Base-by-base conservation (phyloP, 2,888 invertebrate species). In the Eupithecia exiguata region DNA sequence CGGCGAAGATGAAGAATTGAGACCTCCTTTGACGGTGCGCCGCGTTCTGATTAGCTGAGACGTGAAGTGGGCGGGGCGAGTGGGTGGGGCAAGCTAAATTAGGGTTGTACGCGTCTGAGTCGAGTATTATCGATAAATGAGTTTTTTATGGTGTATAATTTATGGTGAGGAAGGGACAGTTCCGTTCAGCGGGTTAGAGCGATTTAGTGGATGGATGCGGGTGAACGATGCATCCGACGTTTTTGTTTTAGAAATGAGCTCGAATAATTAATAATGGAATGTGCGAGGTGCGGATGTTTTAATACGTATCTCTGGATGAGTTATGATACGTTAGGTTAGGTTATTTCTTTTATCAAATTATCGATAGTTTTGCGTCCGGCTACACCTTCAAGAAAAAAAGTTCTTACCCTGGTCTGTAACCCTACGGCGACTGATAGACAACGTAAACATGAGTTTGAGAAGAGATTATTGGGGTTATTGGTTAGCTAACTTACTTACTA, bases 131-230 rank as follows among this genome's bases (percentile, higher is more conserved):
- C 93, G 93, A 93, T 92, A 91, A 91, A 88, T 87, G 86, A 83
- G 86, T 88, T 91, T 92, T 87, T 88, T 86, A 84, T 78, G 83
- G 83, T 83, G 82, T 84, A 87, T 92, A 90, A 92, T 93, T 93
- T 92, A 93, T 89, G 87, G 87, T 81, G 84, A 86, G 88, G 86
- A 87, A 91, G 89, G 90, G 91, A 92, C 89, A 89, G 90, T 88
- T 87, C 86, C 88, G 88, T 84, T 87, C 81, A 81, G 84, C 82
- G 86, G 74, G 78, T 74, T 74, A 63, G 77, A 81, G 80, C 84
- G 79, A 83, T 84, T 84, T 84, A 81, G 82, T 82, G 79, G 80
- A 77, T 82, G 84, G 79, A 80, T 81, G 84, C 84, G 84, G 80
- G 83, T 84, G 84, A 87, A 79, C 84, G 87, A 87, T 86, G 87